Evolutionary conservation across 1,140 invertebrate species (phyloP), one percentile per base, ranked within the genome.

Genomic region (Procambarus virginalis): DNA sequence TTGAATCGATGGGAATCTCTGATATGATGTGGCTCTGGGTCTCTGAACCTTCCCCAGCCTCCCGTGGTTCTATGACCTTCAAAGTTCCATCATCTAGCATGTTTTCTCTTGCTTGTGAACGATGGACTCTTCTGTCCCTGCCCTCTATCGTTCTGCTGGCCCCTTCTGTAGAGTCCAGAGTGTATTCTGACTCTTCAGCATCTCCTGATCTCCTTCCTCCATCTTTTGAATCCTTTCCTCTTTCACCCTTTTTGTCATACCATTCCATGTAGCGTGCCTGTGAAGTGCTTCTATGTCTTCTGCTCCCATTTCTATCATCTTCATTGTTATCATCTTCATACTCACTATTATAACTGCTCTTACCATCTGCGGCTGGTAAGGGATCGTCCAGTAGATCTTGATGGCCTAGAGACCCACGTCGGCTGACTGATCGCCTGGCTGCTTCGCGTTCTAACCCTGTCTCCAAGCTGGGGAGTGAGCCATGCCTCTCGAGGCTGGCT

Each of bases 231-330:
- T 87, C 77, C 34, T 20, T 80, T n/a, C 85, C 77, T 87, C 64
- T 60, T 20, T 78, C 93, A 1, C 93, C 92, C 5, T 94, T 94
- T 9, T 94, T 93, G 46, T 95, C 94, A 91, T 95, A 95, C 95
- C 95, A 95, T 5, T 94, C 94, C 95, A 95, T 95, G 86, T 95
- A 95, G 34, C 95, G 93, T 14, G 95, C 64, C 10, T 91, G 60
- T 14, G 34, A 93, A 90, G 81, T 93, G 93, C 73, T 90, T 86
- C 87, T 81, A 93, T 94, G 93, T 94, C 94, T 93, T 94, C 94
- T 91, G 94, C 92, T 91, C 10, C n/a, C 55, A 22, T 46, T 80
- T n/a, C 46, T 84, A 34, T 75, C 49, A 2, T 80, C 83, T 46
- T 51, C 73, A 60, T 80, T 84, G 46, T 68, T n/a, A 60, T 78